Conservation (phyloP, 2,888 invertebrate genomes). For the Chelonus formosanus region DNA sequence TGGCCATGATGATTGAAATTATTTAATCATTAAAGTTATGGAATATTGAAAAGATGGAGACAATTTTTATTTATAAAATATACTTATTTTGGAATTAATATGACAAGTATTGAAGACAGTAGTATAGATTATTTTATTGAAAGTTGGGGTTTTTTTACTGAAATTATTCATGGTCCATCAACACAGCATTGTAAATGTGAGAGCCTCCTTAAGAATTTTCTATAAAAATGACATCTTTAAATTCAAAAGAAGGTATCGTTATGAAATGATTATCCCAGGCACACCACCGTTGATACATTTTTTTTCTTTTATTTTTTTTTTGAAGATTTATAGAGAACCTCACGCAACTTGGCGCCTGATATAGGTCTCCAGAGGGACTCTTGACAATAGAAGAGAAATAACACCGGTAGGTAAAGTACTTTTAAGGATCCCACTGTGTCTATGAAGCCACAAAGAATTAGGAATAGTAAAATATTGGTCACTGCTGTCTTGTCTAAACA, state of each 20-base stretch:
- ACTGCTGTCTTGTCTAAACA: conserved; percentile 32
- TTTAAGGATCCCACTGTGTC: conserved; percentile 7
- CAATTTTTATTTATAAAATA: no score
- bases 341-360: conserved; percentile 38
- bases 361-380: conserved; percentile 22
- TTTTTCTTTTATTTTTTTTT: conserved; percentile 13
- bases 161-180: no score
- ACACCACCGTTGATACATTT: conserved; percentile 27
- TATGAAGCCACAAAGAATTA: conserved; percentile 3
- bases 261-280: not conserved
- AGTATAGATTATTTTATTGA: no score
- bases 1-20: no score
- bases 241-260: conserved; percentile 5
- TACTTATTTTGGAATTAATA: no score
- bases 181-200: no score
- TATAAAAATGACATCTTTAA: conserved; percentile 12
- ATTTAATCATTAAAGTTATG: no score
- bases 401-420: conserved; percentile 30
- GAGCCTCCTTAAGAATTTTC: not conserved
- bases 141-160: no score
- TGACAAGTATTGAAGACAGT: no score
- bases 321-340: conserved; percentile 7
- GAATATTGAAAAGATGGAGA: no score
- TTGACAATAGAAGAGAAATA: conserved; percentile 30
- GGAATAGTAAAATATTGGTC: conserved; percentile 32